Evolutionary conservation across 2,888 invertebrate genomes (phyloP).

Genomic region (Nymphalis c-album): DNA sequence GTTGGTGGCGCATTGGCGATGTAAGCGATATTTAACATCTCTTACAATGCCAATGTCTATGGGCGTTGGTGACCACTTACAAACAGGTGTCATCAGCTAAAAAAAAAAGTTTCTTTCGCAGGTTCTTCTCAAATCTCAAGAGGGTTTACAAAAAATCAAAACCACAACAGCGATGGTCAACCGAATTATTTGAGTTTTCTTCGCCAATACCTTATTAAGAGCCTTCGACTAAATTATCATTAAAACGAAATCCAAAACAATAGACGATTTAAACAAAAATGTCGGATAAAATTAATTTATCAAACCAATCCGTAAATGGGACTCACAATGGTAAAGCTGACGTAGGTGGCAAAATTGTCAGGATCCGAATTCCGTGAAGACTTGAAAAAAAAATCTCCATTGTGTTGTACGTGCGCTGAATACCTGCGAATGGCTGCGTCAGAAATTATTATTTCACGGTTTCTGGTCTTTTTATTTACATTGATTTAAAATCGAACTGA

Average conservation of each 20-base stretch:
- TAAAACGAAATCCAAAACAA: constrained; percentile 17
- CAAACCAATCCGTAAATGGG: constrained; percentile 36
- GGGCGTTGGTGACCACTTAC: too few relatives aligned
- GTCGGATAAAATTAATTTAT: constrained; percentile 33
- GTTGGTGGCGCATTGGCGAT: too few relatives aligned
- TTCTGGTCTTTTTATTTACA: constrained; percentile 25
- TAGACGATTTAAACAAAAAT: constrained; percentile 21
- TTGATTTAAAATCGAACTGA: neutral
- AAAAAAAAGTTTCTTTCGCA: too few relatives aligned
- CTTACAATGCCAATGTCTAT: too few relatives aligned
- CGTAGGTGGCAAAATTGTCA: constrained; percentile 47
- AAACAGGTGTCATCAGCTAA: too few relatives aligned
- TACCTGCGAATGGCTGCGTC: constrained; percentile 53
- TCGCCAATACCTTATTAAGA: neutral
- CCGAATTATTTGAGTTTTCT: neutral
- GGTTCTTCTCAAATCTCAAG: too few relatives aligned
- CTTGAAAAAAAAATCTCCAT: constrained; percentile 59
- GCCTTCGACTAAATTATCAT: neutral
- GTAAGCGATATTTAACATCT: too few relatives aligned
- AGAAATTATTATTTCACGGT: constrained; percentile 61
- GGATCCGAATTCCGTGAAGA: constrained; percentile 53
- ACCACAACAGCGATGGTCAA: neutral
- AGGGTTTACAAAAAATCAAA: neutral
- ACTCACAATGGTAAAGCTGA: constrained; percentile 37
- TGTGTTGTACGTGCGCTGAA: constrained; percentile 66